Evolutionary conservation across 2,113 vertebrate genomes (phyloP).

Genomic region (Hemiscyllium ocellatum): DNA sequence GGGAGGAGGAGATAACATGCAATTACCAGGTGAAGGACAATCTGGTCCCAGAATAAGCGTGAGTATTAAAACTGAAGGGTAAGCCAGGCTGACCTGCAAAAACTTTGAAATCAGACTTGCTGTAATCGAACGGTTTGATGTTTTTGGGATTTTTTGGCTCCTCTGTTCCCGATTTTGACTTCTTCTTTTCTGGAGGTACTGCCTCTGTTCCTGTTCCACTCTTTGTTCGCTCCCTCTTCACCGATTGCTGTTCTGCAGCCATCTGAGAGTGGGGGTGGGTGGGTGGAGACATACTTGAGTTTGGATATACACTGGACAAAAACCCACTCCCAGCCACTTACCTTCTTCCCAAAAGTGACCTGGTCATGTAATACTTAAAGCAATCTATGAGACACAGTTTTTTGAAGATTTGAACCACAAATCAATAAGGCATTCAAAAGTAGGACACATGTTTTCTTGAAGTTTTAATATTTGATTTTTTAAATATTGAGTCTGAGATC

Average conservation of each 20-base stretch:
- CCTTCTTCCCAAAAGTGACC: not conserved
- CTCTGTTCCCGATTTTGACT: constrained; percentile 53
- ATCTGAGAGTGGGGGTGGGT: constrained; percentile 47
- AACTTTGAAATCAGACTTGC: constrained; percentile 75
- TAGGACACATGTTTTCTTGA: not conserved
- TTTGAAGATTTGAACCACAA: not conserved
- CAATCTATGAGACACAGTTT: not conserved
- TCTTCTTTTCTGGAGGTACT: constrained; percentile 67
- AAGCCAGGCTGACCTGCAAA: constrained; percentile 70
- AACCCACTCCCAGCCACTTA: not conserved
- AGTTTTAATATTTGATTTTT: not conserved
- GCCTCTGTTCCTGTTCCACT: constrained; percentile 55
- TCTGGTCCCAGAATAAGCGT: not conserved
- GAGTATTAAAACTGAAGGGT: not conserved
- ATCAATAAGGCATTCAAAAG: not conserved
- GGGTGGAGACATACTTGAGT: not conserved
- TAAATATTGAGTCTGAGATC: not conserved
- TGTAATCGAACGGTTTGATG: constrained; percentile 88
- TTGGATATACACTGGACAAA: not conserved
- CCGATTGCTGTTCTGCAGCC: constrained; percentile 50
- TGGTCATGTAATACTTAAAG: not conserved
- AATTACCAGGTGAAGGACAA: not conserved
- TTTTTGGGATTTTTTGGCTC: constrained; percentile 44
- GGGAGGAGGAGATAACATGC: not conserved
- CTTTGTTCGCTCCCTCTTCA: constrained; percentile 56